A percentile compares a stretch with the other conserved stretches of the same genome.
These are phyloP conservation scores for Choloepus hoffmanni DNA, from an alignment of 2,113 vertebrate species.

Conservation along the genomic window DNA sequence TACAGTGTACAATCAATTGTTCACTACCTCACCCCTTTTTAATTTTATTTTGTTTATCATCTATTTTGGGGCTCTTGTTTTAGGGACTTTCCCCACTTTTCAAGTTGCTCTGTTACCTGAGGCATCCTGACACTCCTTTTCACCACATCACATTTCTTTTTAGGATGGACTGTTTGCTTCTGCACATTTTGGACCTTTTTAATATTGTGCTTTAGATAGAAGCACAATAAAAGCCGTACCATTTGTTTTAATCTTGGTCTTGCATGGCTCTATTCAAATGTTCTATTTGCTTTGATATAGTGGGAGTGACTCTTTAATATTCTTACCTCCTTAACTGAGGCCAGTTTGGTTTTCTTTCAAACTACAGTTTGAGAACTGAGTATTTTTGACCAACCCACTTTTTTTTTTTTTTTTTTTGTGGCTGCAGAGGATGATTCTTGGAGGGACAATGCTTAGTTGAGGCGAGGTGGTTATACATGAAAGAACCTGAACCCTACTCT, in stretches of 20 bases:
- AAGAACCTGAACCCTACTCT: neutral
- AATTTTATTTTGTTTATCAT: neutral
- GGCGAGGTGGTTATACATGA: neutral
- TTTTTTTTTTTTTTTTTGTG: neutral
- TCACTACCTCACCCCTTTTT: neutral
- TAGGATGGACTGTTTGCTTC: neutral
- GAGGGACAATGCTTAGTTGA: neutral
- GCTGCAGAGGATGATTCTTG: neutral
- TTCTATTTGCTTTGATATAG: neutral
- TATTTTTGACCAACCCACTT: neutral
- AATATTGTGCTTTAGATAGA: conserved; percentile 5
- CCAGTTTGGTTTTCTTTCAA: conserved; percentile 29
- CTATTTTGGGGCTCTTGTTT: neutral
- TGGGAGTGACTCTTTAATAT: neutral
- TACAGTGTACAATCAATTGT: no score
- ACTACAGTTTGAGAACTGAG: neutral
- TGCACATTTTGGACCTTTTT: neutral
- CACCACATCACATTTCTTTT: neutral
- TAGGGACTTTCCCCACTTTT: neutral
- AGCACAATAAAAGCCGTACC: neutral
- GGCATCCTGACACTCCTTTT: neutral
- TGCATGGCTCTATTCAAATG: neutral
- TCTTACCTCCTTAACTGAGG: neutral
- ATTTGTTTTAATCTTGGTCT: neutral
- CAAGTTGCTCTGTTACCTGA: neutral